Base-by-base conservation (phyloP, 2,113 vertebrate species). In the Cyanoderma ruficeps region DNA sequence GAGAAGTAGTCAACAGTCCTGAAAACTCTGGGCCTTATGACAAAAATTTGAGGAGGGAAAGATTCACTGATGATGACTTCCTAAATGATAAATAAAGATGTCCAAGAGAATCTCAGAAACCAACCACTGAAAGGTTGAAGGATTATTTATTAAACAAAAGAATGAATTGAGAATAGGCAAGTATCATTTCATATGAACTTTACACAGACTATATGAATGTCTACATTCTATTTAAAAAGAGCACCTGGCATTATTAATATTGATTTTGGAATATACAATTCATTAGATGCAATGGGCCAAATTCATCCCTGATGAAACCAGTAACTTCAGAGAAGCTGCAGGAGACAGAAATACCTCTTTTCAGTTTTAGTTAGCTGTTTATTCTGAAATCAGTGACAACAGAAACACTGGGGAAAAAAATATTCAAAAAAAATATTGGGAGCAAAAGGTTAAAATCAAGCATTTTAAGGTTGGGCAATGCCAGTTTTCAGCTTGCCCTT, bases 11-110 rank as follows among this genome's bases (percentile, higher is more conserved):
- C 44, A 81, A 70, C 35, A 70, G 75, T 53, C 30, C 44, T 27
- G 41, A 75, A 81, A 82, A 64, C 10, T 13, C 64, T 37, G 77
- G 49, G 57, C 69, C 79, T 86, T 68, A 39, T 61, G 69, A 87
- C 70, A 83, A 91, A 91, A 89, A 59, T 13, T 33, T 44, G 68
- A 84, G 53, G 15, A 81, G 42, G 74, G 52, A 71, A 90, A 89
- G 74, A 87, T 74, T 91, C 90, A 57, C 42, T 63, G 61, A 18
- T 85, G 77, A 79, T 76, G 60, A 60, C 42, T 90, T 93, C 81
- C 78, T 93, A 87, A 91, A 95, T 65, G 65, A 85, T 69, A 93
- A 96, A 96, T 93, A 93, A 90, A 97, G 89, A 92, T 74, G 84
- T 93, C 84, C 91, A 85, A 37, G 11, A 74, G 67, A 76, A 96